phyloP scores from a whole-genome alignment of 2,888 invertebrate genomes.

The Amphiduros pacificus region DNA sequence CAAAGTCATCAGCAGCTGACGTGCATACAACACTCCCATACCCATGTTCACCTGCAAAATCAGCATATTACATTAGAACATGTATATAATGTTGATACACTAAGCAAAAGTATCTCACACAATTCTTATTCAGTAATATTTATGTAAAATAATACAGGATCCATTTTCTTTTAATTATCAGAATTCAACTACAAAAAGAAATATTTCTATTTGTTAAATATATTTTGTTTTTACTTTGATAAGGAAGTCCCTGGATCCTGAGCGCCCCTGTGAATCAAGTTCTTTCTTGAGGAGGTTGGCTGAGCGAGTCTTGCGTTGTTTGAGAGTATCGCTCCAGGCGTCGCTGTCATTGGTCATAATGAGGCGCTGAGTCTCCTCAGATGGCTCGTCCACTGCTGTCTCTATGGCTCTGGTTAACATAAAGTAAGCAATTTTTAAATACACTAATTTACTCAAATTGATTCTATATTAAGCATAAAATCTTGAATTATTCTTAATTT shows the following conservation, averaged over 20 bases:
- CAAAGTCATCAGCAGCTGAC: conserved; percentile 51
- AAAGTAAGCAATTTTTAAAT: no score
- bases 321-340: conserved; percentile 43
- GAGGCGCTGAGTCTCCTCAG: conserved; percentile 43
- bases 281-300: conserved; percentile 50
- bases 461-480: no score
- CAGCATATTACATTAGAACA: no score
- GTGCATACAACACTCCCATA: conserved; percentile 50
- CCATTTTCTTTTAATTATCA: no score
- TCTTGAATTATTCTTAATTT: no score
- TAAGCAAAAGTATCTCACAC: no score
- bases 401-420: conserved; percentile 26
- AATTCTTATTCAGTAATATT: no score
- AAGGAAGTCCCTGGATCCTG: conserved; percentile 42
- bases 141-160: no score
- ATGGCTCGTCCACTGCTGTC: conserved; percentile 44
- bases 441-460: no score
- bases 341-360: conserved; percentile 43
- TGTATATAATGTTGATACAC: no score
- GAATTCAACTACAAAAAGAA: no score
- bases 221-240: conserved; percentile 38
- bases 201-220: no score
- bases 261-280: conserved; percentile 48
- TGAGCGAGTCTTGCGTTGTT: conserved; percentile 46
- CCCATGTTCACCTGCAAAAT: conserved; percentile 35